A percentile compares a stretch with the other conserved stretches of the same genome.
These are phyloP conservation scores for Percina caprodes DNA, from an alignment of 2,113 vertebrate genomes.

Conservation along the genomic window DNA sequence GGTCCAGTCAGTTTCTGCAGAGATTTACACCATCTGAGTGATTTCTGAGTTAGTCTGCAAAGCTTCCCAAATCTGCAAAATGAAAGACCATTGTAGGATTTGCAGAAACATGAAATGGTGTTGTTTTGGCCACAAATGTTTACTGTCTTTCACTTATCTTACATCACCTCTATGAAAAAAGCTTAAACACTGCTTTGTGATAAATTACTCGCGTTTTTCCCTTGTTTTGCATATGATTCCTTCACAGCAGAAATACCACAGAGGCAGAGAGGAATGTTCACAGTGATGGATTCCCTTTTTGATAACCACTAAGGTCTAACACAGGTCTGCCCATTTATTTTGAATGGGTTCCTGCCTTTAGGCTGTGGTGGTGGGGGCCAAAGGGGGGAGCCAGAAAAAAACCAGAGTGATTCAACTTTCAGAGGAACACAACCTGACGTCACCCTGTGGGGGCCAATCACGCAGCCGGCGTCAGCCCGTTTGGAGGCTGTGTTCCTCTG, in stretches of 20 bases:
- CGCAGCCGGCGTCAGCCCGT: too few species aligned
- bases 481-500: too few species aligned
- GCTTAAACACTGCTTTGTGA: not conserved
- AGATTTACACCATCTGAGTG: not conserved
- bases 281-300: not conserved
- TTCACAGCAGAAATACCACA: not conserved
- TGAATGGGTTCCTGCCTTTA: too few species aligned
- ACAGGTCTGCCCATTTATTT: too few species aligned
- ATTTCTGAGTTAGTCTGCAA: not conserved
- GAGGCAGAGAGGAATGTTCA: too few species aligned
- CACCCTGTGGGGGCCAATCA: too few species aligned
- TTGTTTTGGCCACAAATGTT: not conserved
- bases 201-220: not conserved
- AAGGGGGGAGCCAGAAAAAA: too few species aligned
- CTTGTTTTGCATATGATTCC: not conserved
- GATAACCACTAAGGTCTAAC: not conserved
- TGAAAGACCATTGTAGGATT: not conserved
- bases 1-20: slow-evolving; percentile 14
- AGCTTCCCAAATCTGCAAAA: not conserved
- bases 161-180: not conserved
- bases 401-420: too few species aligned
- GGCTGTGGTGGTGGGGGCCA: too few species aligned
- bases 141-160: not conserved
- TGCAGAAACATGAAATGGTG: not conserved
- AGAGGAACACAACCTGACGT: too few species aligned